Evolutionary conservation across 2,888 invertebrate species (phyloP).

Genomic region (Nomada goodeniana): DNA sequence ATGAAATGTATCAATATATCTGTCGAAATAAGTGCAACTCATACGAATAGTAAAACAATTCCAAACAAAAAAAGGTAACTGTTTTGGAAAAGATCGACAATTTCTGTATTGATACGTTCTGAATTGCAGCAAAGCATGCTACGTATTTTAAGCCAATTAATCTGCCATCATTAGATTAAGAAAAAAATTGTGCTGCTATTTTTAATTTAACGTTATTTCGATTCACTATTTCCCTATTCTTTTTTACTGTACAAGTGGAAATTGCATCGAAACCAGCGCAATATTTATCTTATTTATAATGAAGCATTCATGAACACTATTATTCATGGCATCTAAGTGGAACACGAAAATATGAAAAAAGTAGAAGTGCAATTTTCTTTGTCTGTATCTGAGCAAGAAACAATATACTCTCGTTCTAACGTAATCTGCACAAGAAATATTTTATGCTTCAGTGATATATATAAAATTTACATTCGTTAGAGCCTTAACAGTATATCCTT

Average conservation of each 20-base stretch:
- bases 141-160: background rate
- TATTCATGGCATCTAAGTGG: slow-evolving; percentile 58
- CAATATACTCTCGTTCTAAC: slow-evolving; percentile 39
- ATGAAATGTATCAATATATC: slow-evolving; percentile 10
- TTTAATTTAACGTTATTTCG: slow-evolving; percentile 17
- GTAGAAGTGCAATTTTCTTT: slow-evolving; percentile 28
- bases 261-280: slow-evolving; percentile 19
- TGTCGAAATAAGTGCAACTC: slow-evolving; percentile 11
- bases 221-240: background rate
- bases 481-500: slow-evolving; percentile 48
- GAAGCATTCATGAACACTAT: slow-evolving; percentile 29
- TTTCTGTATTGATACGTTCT: background rate
- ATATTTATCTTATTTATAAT: slow-evolving; percentile 24
- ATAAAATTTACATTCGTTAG: slow-evolving; percentile 63
- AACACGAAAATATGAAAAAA: slow-evolving; percentile 27
- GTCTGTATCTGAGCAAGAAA: slow-evolving; percentile 21
- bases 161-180: background rate
- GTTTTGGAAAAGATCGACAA: background rate
- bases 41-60: slow-evolving; percentile 4
- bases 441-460: slow-evolving; percentile 52
- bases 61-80: slow-evolving; percentile 3
- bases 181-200: background rate
- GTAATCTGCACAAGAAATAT: slow-evolving; percentile 49
- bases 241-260: slow-evolving; percentile 3
- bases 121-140: slow-evolving; percentile 1